Conservation (phyloP, 2,797 vertebrate genomes). For the Notolepis coatsorum region DNA sequence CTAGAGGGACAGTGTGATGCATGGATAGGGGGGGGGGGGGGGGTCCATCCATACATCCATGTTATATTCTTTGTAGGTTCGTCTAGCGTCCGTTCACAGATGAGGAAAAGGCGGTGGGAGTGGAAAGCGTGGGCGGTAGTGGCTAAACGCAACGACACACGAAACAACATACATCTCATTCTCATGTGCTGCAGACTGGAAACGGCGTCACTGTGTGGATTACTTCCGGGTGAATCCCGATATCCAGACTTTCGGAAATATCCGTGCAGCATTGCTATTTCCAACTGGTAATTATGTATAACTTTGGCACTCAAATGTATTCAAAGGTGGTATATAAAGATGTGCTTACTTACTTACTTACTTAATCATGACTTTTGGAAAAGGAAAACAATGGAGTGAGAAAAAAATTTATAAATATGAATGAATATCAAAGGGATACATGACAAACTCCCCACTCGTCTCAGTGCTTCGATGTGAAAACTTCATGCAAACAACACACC, state of each 20-base stretch:
- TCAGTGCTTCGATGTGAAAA: neutral
- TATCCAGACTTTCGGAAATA: too few relatives aligned
- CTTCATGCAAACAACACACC: neutral
- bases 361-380: neutral
- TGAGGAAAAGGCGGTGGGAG: neutral
- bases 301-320: too few relatives aligned
- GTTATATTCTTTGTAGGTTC: slow-evolving; percentile 17
- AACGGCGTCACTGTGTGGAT: too few relatives aligned
- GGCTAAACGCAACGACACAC: neutral
- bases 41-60: too few relatives aligned
- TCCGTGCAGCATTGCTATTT: too few relatives aligned
- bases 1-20: slow-evolving; percentile 26
- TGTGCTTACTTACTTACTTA: too few relatives aligned
- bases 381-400: neutral
- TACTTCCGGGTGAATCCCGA: too few relatives aligned
- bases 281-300: too few relatives aligned
- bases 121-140: neutral
- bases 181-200: too few relatives aligned
- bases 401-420: too few relatives aligned
- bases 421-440: too few relatives aligned
- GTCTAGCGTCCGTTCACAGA: slow-evolving; percentile 21
- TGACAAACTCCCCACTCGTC: neutral
- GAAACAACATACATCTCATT: neutral
- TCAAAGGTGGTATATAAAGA: too few relatives aligned
- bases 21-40: neutral